Evolutionary conservation across 2,888 invertebrate genomes (phyloP), one percentile per base, ranked within the genome.

Genomic region (Rhimphoctona megacephalus): DNA sequence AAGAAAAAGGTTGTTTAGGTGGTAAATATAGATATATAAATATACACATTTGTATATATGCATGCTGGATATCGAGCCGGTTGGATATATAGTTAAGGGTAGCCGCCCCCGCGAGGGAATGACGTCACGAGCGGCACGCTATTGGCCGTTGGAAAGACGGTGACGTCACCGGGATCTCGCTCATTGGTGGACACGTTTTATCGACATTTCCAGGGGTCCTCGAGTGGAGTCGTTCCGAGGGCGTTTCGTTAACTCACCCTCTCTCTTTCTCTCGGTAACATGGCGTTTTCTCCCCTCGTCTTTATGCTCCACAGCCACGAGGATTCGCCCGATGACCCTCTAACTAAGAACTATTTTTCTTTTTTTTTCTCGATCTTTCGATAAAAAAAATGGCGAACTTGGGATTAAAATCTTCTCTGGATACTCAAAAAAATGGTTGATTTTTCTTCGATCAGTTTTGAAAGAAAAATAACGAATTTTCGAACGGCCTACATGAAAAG

Each of bases 101-200:
- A 90, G 91, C 92, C 91, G 92, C 92, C 91, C 91, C 90, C 91
- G 90, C 89, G 89, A 74, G 81, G 87, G 74, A 17, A 90, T 91
- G 92, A 93, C 93, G 92, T 93, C 92, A 92, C 90, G 89, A 89
- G 89, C 87, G 90, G 88, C 87, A 89, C 90, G 89, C 92, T 91
- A 94, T 94, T 94, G 93, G 94, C 91, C 92, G 90, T 90, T 90
- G 90, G 91, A 89, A 89, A 89, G 89, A 90, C 90, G 85, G 91
- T 93, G 93, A 93, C 93, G 93, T 93, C 93, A 93, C 90, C 89
- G 90, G 90, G 87, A 85, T 91, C 90, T 90, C 90, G 88, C 92
- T 92, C 93, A 93, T 93, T 94, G 94, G 94, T 92, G 91, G 90
- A 92, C 92, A 91, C 92, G 92, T 93, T 93, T 93, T 94, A 93